Percentiles rank a stretch among this genome's conserved stretches.
Evolutionary conservation across 2,113 vertebrate species (phyloP).

Genomic region (Tupaia tana): DNA sequence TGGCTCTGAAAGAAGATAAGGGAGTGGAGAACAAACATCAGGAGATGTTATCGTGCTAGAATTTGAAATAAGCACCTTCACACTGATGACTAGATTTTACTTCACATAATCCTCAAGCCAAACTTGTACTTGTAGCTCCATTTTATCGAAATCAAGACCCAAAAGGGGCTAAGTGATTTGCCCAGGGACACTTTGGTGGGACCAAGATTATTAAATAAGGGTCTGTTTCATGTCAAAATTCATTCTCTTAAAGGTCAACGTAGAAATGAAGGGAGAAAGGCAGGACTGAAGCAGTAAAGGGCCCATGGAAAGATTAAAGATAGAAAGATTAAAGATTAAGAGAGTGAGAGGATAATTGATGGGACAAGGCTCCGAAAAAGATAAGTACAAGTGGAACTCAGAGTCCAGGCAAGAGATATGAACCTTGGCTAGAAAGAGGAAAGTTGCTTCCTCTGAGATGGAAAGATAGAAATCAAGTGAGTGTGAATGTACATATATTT

Average conservation of each 20-base stretch:
- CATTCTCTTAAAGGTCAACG: not conserved
- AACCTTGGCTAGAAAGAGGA: not conserved
- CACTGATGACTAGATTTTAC: not conserved
- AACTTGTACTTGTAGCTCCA: conserved; percentile 1
- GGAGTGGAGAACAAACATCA: not conserved
- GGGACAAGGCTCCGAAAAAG: not conserved
- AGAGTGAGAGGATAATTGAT: not conserved
- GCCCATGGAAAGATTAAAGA: not conserved
- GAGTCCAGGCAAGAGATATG: not conserved
- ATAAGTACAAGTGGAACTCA: not conserved
- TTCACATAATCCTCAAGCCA: not conserved
- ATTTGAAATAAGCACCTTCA: conserved; percentile 19
- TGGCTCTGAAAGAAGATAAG: not conserved
- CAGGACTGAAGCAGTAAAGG: not conserved
- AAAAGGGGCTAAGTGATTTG: not conserved
- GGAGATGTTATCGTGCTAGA: not conserved
- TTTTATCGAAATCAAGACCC: conserved; percentile 6
- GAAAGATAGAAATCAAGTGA: conserved; percentile 15
- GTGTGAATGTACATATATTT: not conserved
- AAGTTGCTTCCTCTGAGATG: conserved; percentile 8
- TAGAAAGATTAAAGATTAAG: conserved; percentile 24
- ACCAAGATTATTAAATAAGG: not conserved
- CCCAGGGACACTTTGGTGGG: not conserved
- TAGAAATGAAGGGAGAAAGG: not conserved
- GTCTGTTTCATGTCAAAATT: conserved; percentile 30